A percentile compares a stretch with the other conserved stretches of the same genome.
phyloP scores from a whole-genome alignment of 2,888 invertebrate genomes.

The Alsophila aescularia region DNA sequence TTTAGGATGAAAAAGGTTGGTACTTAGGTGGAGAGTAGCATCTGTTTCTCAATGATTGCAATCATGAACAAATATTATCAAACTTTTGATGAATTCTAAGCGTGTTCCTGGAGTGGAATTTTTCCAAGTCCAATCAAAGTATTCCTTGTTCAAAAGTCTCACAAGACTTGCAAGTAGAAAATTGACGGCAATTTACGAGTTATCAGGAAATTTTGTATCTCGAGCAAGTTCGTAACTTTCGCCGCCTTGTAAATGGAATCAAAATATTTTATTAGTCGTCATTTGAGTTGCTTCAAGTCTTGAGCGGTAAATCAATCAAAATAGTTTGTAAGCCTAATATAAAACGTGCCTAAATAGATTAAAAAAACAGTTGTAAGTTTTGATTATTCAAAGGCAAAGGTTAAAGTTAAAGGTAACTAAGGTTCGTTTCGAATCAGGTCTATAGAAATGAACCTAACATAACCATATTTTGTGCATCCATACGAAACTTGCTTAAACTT shows the following conservation, averaged over 20 bases:
- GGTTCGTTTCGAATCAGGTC: too few species aligned
- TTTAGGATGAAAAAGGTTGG: neutral
- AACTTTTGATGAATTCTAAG: constrained; percentile 9
- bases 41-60: constrained; percentile 5
- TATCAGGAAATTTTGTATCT: constrained; percentile 23
- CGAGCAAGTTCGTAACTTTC: constrained; percentile 34
- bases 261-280: constrained; percentile 15
- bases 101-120: neutral
- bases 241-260: constrained; percentile 10
- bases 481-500: too few species aligned
- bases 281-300: constrained; percentile 24
- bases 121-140: constrained; percentile 8
- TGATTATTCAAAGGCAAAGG: too few species aligned
- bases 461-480: too few species aligned
- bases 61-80: constrained; percentile 10
- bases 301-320: neutral
- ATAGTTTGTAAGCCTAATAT: neutral
- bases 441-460: too few species aligned
- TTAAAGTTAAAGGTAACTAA: too few species aligned
- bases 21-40: neutral
- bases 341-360: too few species aligned
- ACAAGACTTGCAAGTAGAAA: too few species aligned
- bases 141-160: too few species aligned
- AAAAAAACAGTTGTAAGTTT: too few species aligned
- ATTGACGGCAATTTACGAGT: constrained; percentile 33